Conservation (phyloP, 2,113 vertebrate genomes). For the Megalops atlanticus region DNA sequence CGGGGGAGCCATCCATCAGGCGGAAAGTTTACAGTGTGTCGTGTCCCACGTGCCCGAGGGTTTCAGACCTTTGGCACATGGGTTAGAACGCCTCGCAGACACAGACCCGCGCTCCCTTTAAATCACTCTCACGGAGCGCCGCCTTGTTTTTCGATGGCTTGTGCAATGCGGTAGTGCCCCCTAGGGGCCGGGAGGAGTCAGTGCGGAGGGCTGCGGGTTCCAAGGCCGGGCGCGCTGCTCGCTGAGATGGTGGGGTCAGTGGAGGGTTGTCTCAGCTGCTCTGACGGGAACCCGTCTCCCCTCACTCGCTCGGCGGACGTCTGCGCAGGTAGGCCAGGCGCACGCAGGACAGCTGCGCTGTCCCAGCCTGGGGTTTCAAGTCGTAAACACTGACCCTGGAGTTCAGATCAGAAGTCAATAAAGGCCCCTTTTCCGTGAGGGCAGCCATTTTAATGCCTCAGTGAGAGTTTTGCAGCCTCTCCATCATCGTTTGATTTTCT, state of each 20-base stretch:
- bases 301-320: neutral
- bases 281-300: neutral
- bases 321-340: neutral
- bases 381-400: neutral
- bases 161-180: neutral
- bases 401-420: neutral
- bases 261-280: neutral
- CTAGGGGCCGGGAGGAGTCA: neutral
- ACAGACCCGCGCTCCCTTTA: neutral
- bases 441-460: neutral
- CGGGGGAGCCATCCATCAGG: neutral
- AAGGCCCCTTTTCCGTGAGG: neutral
- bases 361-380: neutral
- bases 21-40: neutral
- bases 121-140: neutral
- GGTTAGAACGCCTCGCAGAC: neutral
- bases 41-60: neutral
- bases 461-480: neutral
- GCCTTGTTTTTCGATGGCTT: neutral
- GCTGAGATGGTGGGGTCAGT: neutral
- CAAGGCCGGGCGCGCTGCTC: neutral
- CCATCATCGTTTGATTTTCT: neutral
- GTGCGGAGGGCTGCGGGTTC: neutral
- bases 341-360: neutral
- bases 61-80: neutral